Evolutionary conservation across 2,888 invertebrate species (phyloP).

Genomic region (Heliconius ethilla): DNA sequence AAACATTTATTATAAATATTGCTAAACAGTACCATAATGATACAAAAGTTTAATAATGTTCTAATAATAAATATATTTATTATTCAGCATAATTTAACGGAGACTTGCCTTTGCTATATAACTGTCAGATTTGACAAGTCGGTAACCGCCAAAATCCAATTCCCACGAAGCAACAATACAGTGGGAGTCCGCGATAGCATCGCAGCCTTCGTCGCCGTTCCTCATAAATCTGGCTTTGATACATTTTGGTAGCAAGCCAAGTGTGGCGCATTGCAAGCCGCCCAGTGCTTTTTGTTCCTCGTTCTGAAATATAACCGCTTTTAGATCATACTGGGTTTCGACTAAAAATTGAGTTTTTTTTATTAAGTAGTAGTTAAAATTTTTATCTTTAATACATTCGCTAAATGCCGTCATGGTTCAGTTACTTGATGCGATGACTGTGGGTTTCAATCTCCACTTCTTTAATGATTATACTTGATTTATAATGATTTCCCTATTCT

Average conservation of each 20-base stretch:
- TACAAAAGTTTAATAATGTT: background rate
- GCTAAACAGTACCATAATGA: background rate
- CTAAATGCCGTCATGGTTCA: background rate
- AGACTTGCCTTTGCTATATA: slow-evolving; percentile 33
- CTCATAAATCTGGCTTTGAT: slow-evolving; percentile 80
- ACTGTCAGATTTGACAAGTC: slow-evolving; percentile 54
- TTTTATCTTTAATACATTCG: background rate
- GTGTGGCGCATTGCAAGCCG: slow-evolving; percentile 47
- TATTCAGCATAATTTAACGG: slow-evolving; percentile 26
- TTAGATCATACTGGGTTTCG: slow-evolving; percentile 19
- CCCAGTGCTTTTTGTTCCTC: slow-evolving; percentile 42
- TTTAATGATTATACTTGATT: background rate
- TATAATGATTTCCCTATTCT: background rate
- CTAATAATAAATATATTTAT: background rate
- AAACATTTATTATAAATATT: no score
- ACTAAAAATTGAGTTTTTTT: slow-evolving; percentile 5
- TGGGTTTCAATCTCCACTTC: background rate
- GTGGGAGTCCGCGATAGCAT: slow-evolving; percentile 65
- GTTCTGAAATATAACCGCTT: slow-evolving; percentile 40
- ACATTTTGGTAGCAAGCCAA: slow-evolving; percentile 80
- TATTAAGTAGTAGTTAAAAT: background rate
- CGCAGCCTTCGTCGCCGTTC: slow-evolving; percentile 71
- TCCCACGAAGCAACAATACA: slow-evolving; percentile 63
- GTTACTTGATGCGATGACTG: background rate
- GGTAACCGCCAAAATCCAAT: slow-evolving; percentile 58